Percentiles rank a stretch among this genome's conserved stretches.
phyloP scores from a whole-genome alignment of 2,113 vertebrate species.

The Pogona vitticeps region DNA sequence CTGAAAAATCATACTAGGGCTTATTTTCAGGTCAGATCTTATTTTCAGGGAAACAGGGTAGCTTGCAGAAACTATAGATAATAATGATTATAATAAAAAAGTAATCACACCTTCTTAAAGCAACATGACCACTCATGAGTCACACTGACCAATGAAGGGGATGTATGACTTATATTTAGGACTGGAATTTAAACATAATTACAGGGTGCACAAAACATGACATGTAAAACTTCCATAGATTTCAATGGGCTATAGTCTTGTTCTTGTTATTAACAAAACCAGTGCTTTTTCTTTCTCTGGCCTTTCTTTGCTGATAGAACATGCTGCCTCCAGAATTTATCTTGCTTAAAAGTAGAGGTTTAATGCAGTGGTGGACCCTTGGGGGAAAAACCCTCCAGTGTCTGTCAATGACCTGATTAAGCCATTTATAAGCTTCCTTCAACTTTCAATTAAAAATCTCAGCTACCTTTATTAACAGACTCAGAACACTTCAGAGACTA shows the following conservation, averaged over 20 bases:
- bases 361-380: conserved; percentile 22
- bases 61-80: not conserved
- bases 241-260: not conserved
- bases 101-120: not conserved
- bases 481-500: conserved; percentile 18
- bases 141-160: not conserved
- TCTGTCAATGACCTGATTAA: conserved; percentile 36
- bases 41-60: too few species aligned
- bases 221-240: not conserved
- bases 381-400: not conserved
- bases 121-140: not conserved
- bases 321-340: conserved; percentile 15
- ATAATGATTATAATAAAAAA: not conserved
- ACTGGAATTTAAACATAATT: not conserved
- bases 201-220: not conserved
- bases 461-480: conserved; percentile 39
- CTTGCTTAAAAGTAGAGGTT: conserved; percentile 33
- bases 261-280: conserved; percentile 1
- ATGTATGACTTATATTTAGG: not conserved
- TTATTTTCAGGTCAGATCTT: too few species aligned
- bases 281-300: not conserved
- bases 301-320: not conserved
- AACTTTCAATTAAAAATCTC: conserved; percentile 46
- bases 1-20: too few species aligned
- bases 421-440: conserved; percentile 29